Conservation (phyloP, 2,888 invertebrate genomes). For the Sturmia bella region DNA sequence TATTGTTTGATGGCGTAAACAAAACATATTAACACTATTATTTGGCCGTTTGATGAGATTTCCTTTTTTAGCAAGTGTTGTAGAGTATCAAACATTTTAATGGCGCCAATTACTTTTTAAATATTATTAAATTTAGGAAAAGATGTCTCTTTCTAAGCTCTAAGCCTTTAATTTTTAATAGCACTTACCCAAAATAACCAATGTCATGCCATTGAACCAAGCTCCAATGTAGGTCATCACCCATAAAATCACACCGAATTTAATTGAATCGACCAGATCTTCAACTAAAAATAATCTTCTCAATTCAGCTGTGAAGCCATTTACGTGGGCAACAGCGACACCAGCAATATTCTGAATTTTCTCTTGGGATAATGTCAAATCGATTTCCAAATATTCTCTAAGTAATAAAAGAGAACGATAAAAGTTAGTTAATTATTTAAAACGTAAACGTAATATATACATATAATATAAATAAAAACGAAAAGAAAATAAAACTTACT, state of each 20-base stretch:
- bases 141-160: no score
- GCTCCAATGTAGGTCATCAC: slow-evolving; percentile 98
- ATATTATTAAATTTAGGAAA: no score
- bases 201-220: slow-evolving; percentile 99
- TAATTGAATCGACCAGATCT: slow-evolving; percentile 96
- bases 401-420: slow-evolving; percentile 71
- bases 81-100: no score
- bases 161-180: not conserved
- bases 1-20: no score
- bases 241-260: slow-evolving; percentile 98
- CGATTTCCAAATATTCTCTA: slow-evolving; percentile 92
- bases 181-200: slow-evolving; percentile 93
- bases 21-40: no score
- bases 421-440: not conserved
- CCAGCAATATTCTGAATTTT: slow-evolving; percentile 95
- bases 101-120: no score
- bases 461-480: slow-evolving; percentile 8
- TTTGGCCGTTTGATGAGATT: no score
- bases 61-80: no score
- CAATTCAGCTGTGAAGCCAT: slow-evolving; percentile 90
- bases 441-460: not conserved
- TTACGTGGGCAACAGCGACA: slow-evolving; percentile 92
- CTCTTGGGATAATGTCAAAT: slow-evolving; percentile 93
- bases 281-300: slow-evolving; percentile 97
- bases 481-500: slow-evolving; percentile 85